phyloP scores from a whole-genome alignment of 2,888 invertebrate species.

The Gari tellinella region DNA sequence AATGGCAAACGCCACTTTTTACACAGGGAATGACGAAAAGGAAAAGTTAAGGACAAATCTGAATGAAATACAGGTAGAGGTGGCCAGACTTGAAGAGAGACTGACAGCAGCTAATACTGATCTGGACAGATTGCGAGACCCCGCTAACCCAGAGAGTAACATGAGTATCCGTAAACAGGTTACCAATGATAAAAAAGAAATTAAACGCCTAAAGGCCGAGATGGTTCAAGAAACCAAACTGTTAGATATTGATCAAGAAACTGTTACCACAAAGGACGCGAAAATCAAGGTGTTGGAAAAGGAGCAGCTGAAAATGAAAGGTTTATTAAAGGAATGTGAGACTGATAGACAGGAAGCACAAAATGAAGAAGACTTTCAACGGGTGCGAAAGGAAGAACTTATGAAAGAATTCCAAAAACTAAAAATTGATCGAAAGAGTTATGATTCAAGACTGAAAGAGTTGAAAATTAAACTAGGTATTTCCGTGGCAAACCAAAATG shows the following conservation, averaged over 20 bases:
- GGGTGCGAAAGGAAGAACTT: slow-evolving; percentile 19
- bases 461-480: slow-evolving; percentile 45
- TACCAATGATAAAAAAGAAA: slow-evolving; percentile 54
- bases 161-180: slow-evolving; percentile 53
- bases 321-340: slow-evolving; percentile 26
- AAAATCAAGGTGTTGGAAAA: slow-evolving; percentile 36
- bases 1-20: slow-evolving; percentile 44
- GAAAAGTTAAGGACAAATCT: slow-evolving; percentile 37
- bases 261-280: slow-evolving; percentile 19
- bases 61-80: slow-evolving; percentile 46
- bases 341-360: slow-evolving; percentile 29
- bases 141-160: slow-evolving; percentile 56
- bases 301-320: slow-evolving; percentile 29
- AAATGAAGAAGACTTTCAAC: slow-evolving; percentile 34
- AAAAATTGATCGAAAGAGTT: slow-evolving; percentile 44
- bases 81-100: slow-evolving; percentile 52
- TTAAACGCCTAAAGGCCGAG: slow-evolving; percentile 45
- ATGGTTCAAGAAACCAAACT: slow-evolving; percentile 27
- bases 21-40: slow-evolving; percentile 51
- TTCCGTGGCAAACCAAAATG: slow-evolving; percentile 46
- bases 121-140: slow-evolving; percentile 52
- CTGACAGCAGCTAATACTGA: slow-evolving; percentile 38
- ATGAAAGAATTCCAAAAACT: slow-evolving; percentile 27
- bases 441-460: slow-evolving; percentile 46
- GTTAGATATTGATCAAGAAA: slow-evolving; percentile 34